Base-by-base conservation (phyloP, 2,888 invertebrate species). In the Anagyrus pseudococci region DNA sequence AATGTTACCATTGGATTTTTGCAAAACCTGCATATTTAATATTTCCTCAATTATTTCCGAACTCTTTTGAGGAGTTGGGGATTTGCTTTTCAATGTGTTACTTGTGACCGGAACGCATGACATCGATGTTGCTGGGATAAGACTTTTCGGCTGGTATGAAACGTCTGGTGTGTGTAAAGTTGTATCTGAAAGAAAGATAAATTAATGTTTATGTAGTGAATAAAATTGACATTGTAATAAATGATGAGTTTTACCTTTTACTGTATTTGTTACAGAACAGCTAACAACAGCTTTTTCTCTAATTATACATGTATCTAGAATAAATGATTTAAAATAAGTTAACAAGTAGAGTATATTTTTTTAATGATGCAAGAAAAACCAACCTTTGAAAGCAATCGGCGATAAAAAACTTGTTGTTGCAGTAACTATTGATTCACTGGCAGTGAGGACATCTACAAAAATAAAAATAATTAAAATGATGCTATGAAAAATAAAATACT, bases 121-220 rank as follows among this genome's bases (percentile, higher is more conserved):
- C 17, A 33, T 46, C n/a, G 26, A 23, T 55, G 6, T 3, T 33
- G n/a, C n/a, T 54, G 46, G 10, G 47, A 48, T 13, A 46, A 23
- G 29, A 20, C 2, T 56, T 44, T 26, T 53, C n/a, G 55, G 17
- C 29, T 40, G 37, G 8, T 10, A 10, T 13, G 17, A 8, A 19
- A 58, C 6, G n/a, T 58, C 57, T 20, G 66, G 66, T 4, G 66
- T 66, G 41, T 62, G 26, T 19, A 66, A 33, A 44, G 55, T 50
- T 55, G 55, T 22, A 55, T 65, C 65, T 65, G 10, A 48, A 54
- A 58, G 37, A 57, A 23, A 44, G 52, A 44, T 29, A 15, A 13
- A 20, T 22, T 10, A 33, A 15, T 10, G 17, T 23, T 3, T 19
- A 10, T 7, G 40, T 41, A 13, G 6, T 25, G 3, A 25, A 3